phyloP scores from a whole-genome alignment of 2,888 invertebrate genomes.

The Phyllotreta cruciferae region DNA sequence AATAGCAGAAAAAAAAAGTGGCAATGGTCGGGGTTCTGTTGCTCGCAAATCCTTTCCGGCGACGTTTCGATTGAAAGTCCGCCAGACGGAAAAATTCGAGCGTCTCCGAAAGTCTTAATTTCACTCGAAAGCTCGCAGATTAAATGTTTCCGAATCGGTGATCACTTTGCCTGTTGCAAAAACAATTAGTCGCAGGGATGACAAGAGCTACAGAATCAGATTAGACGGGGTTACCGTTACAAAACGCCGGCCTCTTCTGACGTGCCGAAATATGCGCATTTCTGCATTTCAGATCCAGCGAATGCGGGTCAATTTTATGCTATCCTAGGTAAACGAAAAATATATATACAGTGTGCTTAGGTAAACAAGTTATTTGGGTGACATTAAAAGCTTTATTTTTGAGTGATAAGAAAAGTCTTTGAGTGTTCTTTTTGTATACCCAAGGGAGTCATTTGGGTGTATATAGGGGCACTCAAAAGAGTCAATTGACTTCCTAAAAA shows the following conservation, averaged over 20 bases:
- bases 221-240: slow-evolving; percentile 23
- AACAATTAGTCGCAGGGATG: slow-evolving; percentile 34
- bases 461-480: too few relatives aligned
- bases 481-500: too few relatives aligned
- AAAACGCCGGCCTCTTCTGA: slow-evolving; percentile 4
- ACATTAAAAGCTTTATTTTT: too few relatives aligned
- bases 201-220: slow-evolving; percentile 27
- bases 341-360: slow-evolving; percentile 11
- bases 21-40: neutral
- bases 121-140: slow-evolving; percentile 38
- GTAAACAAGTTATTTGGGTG: too few relatives aligned
- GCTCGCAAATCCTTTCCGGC: neutral
- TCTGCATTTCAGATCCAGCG: slow-evolving; percentile 12
- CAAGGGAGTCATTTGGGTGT: too few relatives aligned
- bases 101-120: slow-evolving; percentile 39
- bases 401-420: too few relatives aligned
- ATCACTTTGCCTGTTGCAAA: slow-evolving; percentile 40
- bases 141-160: slow-evolving; percentile 46
- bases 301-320: slow-evolving; percentile 10
- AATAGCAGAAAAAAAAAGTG: neutral
- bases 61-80: slow-evolving; percentile 11
- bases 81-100: slow-evolving; percentile 40
- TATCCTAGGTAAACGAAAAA: slow-evolving; percentile 5
- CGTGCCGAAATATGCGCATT: slow-evolving; percentile 15
- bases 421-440: too few relatives aligned